Percentiles rank a stretch among this genome's conserved stretches.
These are phyloP conservation scores for Thunnus maccoyii DNA, from an alignment of 2,113 vertebrate genomes.

Conservation along the genomic window DNA sequence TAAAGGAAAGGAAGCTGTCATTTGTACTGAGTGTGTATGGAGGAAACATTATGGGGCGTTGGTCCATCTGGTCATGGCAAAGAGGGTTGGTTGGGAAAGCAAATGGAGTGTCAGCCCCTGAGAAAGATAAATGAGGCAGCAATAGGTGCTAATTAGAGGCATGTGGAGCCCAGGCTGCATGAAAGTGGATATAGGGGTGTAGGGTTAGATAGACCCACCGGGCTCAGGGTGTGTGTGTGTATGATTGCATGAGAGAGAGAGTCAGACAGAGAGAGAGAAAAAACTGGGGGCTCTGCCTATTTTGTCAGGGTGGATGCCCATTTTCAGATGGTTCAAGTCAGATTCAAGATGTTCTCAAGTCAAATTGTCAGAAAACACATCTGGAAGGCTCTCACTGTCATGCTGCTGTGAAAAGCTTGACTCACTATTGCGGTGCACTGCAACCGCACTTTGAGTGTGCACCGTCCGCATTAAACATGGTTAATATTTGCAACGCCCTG, in stretches of 20 bases:
- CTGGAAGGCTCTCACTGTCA: conserved; percentile 40
- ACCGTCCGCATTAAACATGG: conserved; percentile 12
- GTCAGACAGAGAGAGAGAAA: background rate
- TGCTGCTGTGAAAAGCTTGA: conserved; percentile 24
- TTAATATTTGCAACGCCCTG: conserved; percentile 25
- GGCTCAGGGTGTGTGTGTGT: conserved; percentile 35
- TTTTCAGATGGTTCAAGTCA: conserved; percentile 60
- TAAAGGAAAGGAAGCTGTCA: conserved; percentile 52
- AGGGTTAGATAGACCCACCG: conserved; percentile 61
- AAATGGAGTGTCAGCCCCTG: conserved; percentile 77
- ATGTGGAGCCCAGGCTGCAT: conserved; percentile 78
- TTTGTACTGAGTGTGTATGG: conserved; percentile 43
- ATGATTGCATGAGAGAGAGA: conserved; percentile 19
- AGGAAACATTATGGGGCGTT: conserved; percentile 52
- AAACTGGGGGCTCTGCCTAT: background rate
- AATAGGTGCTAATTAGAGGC: conserved; percentile 83
- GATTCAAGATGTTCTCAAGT: conserved; percentile 64
- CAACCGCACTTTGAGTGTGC: background rate
- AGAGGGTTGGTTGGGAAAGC: conserved; percentile 70
- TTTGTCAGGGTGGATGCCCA: conserved; percentile 13
- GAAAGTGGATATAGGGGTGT: conserved; percentile 73
- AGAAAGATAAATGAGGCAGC: conserved; percentile 83
- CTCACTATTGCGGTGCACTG: conserved; percentile 15
- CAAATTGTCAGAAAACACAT: conserved; percentile 59
- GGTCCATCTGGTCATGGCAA: conserved; percentile 57